phyloP scores from a whole-genome alignment of 2,797 vertebrate species.

The Chrosomus eos region DNA sequence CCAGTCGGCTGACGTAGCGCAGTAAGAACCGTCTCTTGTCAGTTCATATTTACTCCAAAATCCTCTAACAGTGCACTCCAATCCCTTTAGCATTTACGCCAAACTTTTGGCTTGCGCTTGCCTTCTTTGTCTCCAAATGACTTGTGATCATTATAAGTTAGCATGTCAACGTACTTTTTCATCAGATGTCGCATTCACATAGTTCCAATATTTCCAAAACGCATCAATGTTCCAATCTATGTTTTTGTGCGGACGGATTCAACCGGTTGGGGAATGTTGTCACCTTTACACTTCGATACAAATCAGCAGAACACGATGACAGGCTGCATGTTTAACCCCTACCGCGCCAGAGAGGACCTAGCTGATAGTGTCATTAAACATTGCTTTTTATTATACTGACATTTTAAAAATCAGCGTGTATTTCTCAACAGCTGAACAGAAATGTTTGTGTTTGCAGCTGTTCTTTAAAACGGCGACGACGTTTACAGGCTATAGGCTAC shows the following conservation, averaged over 20 bases:
- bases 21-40: conserved; percentile 88
- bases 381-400: neutral
- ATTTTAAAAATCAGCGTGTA: neutral
- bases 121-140: conserved; percentile 50
- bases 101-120: conserved; percentile 65
- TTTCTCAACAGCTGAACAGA: neutral
- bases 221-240: conserved; percentile 5
- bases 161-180: conserved; percentile 57
- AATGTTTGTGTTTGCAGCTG: neutral
- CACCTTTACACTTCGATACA: conserved; percentile 59
- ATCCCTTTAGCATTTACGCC: conserved; percentile 62
- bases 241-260: conserved; percentile 22
- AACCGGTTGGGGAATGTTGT: conserved; percentile 57
- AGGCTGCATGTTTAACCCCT: conserved; percentile 68
- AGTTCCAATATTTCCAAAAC: conserved; percentile 20
- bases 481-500: neutral
- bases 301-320: conserved; percentile 38
- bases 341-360: conserved; percentile 16
- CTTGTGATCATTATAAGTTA: conserved; percentile 56
- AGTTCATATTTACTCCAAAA: conserved; percentile 87
- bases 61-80: conserved; percentile 71
- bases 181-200: conserved; percentile 10
- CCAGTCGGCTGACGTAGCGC: conserved; percentile 87
- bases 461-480: neutral
- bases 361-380: neutral